Evolutionary conservation across 1,140 invertebrate genomes (phyloP), one percentile per base, ranked within the genome.

Genomic region (Pemphigus obesinymphae): DNA sequence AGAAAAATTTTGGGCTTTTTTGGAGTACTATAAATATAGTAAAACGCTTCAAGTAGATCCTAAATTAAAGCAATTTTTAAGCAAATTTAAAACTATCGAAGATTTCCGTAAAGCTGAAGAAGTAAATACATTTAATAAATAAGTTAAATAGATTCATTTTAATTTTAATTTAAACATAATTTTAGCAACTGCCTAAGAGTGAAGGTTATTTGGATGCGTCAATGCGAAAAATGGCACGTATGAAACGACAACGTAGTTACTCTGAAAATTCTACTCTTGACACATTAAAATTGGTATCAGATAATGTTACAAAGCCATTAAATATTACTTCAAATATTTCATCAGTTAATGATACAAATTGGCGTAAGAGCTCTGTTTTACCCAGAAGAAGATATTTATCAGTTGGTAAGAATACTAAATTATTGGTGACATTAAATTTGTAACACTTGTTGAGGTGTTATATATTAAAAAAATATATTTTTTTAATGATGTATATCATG

Each of bases 1-100:
- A 66, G 98, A 99, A 88, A 99, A 99, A 87, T 99, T 99, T 88
- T 99, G 97, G 96, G 97, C 97, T 58, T 99, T 99, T 89, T 88
- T 97, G 8, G 98, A 98, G 87, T 97, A 96, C 89, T 96, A 95
- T 87, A 96, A 94, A 86, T 91, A 94, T 84, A 90, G 92, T 23
- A 88, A 88, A 37, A 91, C 92, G 81, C 89, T 99, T 34, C 91
- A 94, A 82, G 93, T 99, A 29, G 91, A 96, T 84, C 89, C 93
- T 7, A 92, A 92, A 85, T 88, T 99, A 55, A 90, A 92, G 82
- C 92, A 92, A 68, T 93, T 93, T 87, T 87, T 99, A 55, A 90
- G 91, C 43, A 95, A 94, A 85, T 99, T 96, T 87, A 96, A 97
- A 86, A 96, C 90, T 82, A 93, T 98, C 82, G 96, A 99, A 89